Evolutionary conservation across 2,113 vertebrate genomes (phyloP).

Genomic region (Zosterops lateralis): DNA sequence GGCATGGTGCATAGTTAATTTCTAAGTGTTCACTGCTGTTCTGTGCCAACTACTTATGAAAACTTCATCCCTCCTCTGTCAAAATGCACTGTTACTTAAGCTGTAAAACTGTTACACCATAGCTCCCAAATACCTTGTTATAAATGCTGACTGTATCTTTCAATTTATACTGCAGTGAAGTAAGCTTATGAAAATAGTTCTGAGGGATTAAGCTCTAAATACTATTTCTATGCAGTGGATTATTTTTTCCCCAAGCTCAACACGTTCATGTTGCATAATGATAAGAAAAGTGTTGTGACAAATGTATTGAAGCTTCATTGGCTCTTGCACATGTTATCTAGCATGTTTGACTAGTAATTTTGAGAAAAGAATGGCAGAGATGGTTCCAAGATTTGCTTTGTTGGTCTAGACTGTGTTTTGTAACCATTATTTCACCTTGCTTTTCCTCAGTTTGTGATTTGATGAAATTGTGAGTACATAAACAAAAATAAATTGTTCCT

Average conservation of each 20-base stretch:
- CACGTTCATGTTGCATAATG: slow-evolving; percentile 31
- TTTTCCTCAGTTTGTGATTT: not conserved
- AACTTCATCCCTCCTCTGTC: slow-evolving; percentile 17
- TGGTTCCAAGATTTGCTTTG: not conserved
- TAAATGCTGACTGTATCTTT: slow-evolving; percentile 52
- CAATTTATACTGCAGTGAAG: slow-evolving; percentile 38
- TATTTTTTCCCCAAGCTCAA: slow-evolving; percentile 52
- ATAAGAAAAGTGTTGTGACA: slow-evolving; percentile 32
- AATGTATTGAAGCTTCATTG: slow-evolving; percentile 2
- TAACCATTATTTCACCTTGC: not conserved
- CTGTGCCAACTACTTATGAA: slow-evolving; percentile 7
- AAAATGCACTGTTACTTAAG: slow-evolving; percentile 11
- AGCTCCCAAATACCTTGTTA: slow-evolving; percentile 43
- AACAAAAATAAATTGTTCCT: not conserved
- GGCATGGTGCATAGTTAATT: not conserved
- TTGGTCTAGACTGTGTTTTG: not conserved
- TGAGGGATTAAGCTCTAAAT: slow-evolving; percentile 57
- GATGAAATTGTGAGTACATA: not conserved
- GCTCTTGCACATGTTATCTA: not conserved
- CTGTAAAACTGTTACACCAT: slow-evolving; percentile 14
- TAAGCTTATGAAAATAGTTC: slow-evolving; percentile 54
- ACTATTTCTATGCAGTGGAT: slow-evolving; percentile 50
- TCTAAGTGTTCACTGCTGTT: not conserved
- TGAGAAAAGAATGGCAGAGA: not conserved
- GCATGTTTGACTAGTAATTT: slow-evolving; percentile 3